Conservation (phyloP, 2,113 vertebrate genomes). For the Polyodon spathula region DNA sequence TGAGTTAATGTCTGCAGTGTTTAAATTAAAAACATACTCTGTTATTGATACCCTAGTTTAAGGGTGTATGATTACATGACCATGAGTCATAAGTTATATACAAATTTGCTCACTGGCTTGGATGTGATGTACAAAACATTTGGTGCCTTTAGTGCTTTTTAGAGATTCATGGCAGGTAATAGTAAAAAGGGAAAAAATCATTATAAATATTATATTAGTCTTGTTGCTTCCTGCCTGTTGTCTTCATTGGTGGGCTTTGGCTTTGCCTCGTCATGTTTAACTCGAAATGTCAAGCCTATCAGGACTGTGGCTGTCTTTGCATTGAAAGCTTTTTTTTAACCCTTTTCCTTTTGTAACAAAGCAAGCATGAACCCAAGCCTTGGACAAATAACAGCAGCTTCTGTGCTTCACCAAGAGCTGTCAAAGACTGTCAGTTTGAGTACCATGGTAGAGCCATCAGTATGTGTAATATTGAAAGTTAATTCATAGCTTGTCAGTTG, state of each 20-base stretch:
- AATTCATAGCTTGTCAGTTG: too few relatives aligned
- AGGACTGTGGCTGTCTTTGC: too few relatives aligned
- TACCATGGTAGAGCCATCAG: too few relatives aligned
- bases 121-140: not conserved
- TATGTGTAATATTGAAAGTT: too few relatives aligned
- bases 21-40: slow-evolving; percentile 21
- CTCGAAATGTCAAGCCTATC: slow-evolving; percentile 63
- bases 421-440: too few relatives aligned
- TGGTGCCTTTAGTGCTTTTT: not conserved
- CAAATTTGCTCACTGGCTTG: not conserved
- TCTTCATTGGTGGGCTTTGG: slow-evolving; percentile 26
- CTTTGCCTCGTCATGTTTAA: slow-evolving; percentile 51
- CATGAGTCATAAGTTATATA: not conserved
- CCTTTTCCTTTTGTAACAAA: too few relatives aligned
- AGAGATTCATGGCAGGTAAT: not conserved
- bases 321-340: too few relatives aligned
- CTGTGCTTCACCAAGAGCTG: too few relatives aligned
- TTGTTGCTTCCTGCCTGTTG: slow-evolving; percentile 3
- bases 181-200: too few relatives aligned
- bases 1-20: slow-evolving; percentile 19
- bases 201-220: not conserved
- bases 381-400: too few relatives aligned
- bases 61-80: not conserved
- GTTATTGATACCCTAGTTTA: too few relatives aligned
- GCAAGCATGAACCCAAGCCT: too few relatives aligned